Evolutionary conservation across 2,888 invertebrate genomes (phyloP).

Genomic region (Drosophila atroscutellata): DNA sequence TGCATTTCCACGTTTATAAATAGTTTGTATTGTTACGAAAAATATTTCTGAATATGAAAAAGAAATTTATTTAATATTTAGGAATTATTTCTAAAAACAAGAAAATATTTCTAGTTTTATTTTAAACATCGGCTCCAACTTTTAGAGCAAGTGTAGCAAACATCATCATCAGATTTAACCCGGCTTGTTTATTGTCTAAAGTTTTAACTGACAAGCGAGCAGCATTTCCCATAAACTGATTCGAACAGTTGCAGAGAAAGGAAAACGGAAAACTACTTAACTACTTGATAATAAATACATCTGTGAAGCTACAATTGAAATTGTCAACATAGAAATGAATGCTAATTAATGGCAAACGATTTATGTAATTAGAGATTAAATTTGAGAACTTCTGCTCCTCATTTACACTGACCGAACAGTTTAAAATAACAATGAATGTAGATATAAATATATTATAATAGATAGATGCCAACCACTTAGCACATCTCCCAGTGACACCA

Average conservation of each 20-base stretch:
- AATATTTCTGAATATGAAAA: too few relatives aligned
- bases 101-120: neutral
- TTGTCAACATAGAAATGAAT: neutral
- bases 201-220: neutral
- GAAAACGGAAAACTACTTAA: neutral
- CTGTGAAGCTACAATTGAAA: neutral
- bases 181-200: neutral
- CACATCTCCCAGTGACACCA: constrained; percentile 10
- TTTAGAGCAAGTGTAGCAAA: neutral
- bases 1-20: neutral
- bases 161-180: neutral
- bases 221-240: neutral
- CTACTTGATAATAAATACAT: neutral
- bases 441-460: constrained; percentile 24
- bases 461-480: constrained; percentile 25
- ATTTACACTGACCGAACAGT: neutral
- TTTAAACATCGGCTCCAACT: too few relatives aligned
- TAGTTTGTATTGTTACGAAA: neutral
- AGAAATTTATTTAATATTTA: neutral
- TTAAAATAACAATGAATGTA: constrained; percentile 38
- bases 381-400: neutral
- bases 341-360: neutral
- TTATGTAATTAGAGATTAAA: neutral
- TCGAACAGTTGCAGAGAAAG: neutral
- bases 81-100: neutral